Base-by-base conservation (phyloP, 2,888 invertebrate species). In the Anticlea derivata region DNA sequence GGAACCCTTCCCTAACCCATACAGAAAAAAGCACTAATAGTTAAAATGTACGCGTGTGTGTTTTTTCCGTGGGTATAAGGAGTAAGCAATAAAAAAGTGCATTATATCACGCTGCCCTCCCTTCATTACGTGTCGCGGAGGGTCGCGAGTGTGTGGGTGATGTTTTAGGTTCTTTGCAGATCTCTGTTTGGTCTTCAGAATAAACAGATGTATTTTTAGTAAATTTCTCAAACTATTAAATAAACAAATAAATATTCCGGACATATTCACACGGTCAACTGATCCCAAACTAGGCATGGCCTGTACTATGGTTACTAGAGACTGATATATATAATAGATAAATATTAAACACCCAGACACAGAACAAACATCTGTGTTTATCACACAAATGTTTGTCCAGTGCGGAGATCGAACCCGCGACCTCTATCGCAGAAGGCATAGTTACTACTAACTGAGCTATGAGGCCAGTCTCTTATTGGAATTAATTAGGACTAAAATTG, bases 11-110 rank as follows among this genome's bases (percentile, higher is more conserved):
- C 78, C 77, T 74, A 70, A 72, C 73, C 71, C 71, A 70, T 73
- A 77, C 64, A 78, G 71, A 80, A 86, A 84, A 72, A 82, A 83
- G 80, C 75, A 73, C 80, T 87, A 85, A 88, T 88, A 87, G 89
- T 88, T 83, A 83, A 87, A 88, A 89, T 82, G 84, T 85, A 77
- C 78, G 78, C 78, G 78, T 75, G 80, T 78, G 80, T 78, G 78
- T 83, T 86, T 82, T 86, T 86, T 87, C 82, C 85, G 85, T 86
- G 88, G 85, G 86, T 87, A 84, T 81, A 81, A 85, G 84, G 80
- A 89, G 86, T 75, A 75, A 78, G 88, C 85, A 87, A 88, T 88
- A 90, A 90, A 90, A 90, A 90, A 89, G 80, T 86, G 88, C 90
- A 89, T 88, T 90, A 89, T 89, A 90, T 88, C 88, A 87, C 80